Base-by-base conservation (phyloP, 2,888 invertebrate species). In the Mythimna vitellina region DNA sequence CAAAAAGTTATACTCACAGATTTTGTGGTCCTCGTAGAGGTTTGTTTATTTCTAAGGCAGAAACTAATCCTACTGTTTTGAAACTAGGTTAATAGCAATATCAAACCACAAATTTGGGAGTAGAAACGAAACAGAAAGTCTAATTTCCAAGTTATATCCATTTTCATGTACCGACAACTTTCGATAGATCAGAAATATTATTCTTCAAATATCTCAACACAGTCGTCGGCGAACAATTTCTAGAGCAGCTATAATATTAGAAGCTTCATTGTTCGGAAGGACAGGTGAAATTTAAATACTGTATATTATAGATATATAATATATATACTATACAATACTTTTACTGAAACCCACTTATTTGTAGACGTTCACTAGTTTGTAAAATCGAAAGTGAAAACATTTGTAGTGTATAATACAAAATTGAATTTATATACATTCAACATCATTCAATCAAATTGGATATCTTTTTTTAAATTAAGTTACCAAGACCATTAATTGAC, bases 271-370 rank as follows among this genome's bases (percentile, higher is more conserved):
- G 82, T 84, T 80, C 38, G 29, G 75, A 42, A 75, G 65, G 76
- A 82, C 85, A 64, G 70, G 84, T 84, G 85, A 84, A 82, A 84
- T 82, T 84, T 84, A 80, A 82, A 84, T 80, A 84, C 68, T 70
- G 17, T 20, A 6, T 46, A 42, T 42, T 42, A 42, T 42, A 14
- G 14, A 42, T 14, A 17, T 20, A 70, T 73, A 82, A 76, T 81
- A 76, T 14, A 17, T 20, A 70, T 73, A 79, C 75, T 81, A 76
- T 69, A 63, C 66, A 76, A 76, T 80, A 83, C 73, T 81, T 85
- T 74, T 80, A 67, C 81, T 68, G 72, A 76, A 81, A 81, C 70
- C 76, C 54, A 81, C 76, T 73, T 67, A 86, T 81, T 80, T 74
- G 35, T 70, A 66, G 32, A 65, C 68, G 74, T 72, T 71, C 72